Evolutionary conservation across 2,113 vertebrate genomes (phyloP), one percentile per base, ranked within the genome.

Genomic region (Eira barbara): DNA sequence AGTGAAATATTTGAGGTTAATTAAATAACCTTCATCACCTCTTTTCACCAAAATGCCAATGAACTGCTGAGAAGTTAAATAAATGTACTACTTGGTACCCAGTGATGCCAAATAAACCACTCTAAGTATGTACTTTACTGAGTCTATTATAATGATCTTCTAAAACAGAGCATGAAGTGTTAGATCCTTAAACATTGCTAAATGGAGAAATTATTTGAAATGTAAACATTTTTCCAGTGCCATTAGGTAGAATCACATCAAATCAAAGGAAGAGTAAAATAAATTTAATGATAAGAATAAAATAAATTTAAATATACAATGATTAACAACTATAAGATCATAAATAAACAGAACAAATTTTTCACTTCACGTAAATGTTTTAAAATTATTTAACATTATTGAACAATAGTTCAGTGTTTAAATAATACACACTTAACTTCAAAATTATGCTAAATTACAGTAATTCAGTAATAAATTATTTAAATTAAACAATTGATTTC

Each of bases 1-100:
- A 98, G 88, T 98, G 98, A 98, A 98, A 98, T 98, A 98, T 98
- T 97, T 98, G 97, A 98, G 98, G 98, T 99, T 99, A 99, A 99
- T 99, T 99, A 98, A 98, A 98, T 96, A 97, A 84, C 94, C 90
- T 97, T 92, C 0, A 0, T 98, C 73, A 95, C 95, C 97, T 97
- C 96, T 95, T 95, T 96, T 83, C 93, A 98, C 97, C 97, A 97
- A 98, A 98, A 98, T 98, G 97, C 47, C 0, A 65, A 90, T 97
- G 94, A 98, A 95, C 91, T 96, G 97, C 97, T 98, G 95, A 97
- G 97, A 98, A 98, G 95, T 89, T 95, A 13, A 97, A 96, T 97
- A 97, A 98, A 96, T 95, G 96, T 92, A 97, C 97, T 97, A 61
- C n/a, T 85, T 80, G 73, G 95, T 96, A 89, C 85, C 89, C 74